phyloP scores from a whole-genome alignment of 2,888 invertebrate species.

The Callinectes sapidus region DNA sequence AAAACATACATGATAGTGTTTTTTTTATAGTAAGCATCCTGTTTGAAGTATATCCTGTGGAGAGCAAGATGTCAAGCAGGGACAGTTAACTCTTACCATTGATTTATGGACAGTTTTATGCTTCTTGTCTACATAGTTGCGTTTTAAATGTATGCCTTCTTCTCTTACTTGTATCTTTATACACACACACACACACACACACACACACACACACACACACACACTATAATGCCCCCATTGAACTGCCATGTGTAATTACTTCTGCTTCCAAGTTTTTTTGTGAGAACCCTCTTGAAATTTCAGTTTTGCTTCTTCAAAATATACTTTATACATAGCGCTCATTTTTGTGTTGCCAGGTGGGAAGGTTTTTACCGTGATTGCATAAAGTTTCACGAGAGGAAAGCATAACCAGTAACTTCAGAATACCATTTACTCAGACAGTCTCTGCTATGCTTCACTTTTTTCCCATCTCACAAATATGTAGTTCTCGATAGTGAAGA shows the following conservation, averaged over 20 bases:
- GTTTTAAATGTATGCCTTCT: background rate
- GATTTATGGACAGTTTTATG: background rate
- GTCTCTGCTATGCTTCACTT: no score
- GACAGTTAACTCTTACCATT: background rate
- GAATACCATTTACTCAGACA: background rate
- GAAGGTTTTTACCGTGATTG: background rate
- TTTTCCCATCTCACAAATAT: no score
- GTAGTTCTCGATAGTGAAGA: background rate
- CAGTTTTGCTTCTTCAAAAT: background rate
- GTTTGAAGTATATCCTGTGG: background rate
- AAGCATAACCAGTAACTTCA: background rate
- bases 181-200: background rate
- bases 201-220: slow-evolving; percentile 43
- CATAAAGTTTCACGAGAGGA: background rate
- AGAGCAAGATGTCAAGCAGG: background rate
- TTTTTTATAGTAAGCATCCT: background rate
- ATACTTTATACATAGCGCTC: no score
- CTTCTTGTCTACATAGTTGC: background rate
- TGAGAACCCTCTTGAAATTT: background rate
- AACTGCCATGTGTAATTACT: background rate
- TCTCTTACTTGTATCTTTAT: background rate
- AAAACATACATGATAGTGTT: background rate
- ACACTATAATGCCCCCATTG: background rate
- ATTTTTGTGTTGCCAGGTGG: background rate
- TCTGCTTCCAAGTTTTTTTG: background rate